These are phyloP conservation scores for Falco berigora DNA, from an alignment of 2,797 vertebrate species.

Conservation along the genomic window DNA sequence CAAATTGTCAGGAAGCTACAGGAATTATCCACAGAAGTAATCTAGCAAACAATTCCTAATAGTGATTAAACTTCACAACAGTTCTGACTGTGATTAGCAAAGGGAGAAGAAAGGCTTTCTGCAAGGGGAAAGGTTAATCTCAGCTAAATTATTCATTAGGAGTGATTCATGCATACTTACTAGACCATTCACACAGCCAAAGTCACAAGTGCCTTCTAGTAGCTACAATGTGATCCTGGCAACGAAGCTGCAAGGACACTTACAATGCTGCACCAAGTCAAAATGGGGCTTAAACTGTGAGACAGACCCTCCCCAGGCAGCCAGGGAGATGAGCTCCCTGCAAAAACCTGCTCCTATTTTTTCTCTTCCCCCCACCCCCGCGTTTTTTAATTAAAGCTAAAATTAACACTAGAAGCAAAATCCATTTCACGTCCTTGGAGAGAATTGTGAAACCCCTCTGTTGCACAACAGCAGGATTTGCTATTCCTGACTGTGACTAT, in stretches of 20 bases:
- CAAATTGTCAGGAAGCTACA: neutral
- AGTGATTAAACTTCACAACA: neutral
- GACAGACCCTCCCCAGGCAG: neutral
- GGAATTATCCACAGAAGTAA: neutral
- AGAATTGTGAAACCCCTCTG: slow-evolving; percentile 16
- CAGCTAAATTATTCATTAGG: neutral
- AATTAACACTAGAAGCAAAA: slow-evolving; percentile 35
- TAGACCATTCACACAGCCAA: neutral
- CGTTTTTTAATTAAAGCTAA: neutral
- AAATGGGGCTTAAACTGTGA: neutral
- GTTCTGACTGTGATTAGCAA: neutral
- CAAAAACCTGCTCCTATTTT: neutral
- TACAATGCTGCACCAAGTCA: neutral
- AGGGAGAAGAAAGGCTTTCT: neutral
- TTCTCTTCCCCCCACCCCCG: rapidly evolving
- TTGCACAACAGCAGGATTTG: slow-evolving; percentile 29
- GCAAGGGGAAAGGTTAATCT: slow-evolving; percentile 27
- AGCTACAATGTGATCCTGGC: neutral
- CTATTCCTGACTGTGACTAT: neutral
- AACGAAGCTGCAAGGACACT: neutral
- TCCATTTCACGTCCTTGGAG: neutral
- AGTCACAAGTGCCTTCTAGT: neutral
- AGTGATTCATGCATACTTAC: neutral
- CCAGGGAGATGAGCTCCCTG: neutral
- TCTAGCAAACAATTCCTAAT: neutral